These are phyloP conservation scores for Panagrolaimus sp. DNA, from an alignment of 1,140 invertebrate species.

Conservation along the genomic window DNA sequence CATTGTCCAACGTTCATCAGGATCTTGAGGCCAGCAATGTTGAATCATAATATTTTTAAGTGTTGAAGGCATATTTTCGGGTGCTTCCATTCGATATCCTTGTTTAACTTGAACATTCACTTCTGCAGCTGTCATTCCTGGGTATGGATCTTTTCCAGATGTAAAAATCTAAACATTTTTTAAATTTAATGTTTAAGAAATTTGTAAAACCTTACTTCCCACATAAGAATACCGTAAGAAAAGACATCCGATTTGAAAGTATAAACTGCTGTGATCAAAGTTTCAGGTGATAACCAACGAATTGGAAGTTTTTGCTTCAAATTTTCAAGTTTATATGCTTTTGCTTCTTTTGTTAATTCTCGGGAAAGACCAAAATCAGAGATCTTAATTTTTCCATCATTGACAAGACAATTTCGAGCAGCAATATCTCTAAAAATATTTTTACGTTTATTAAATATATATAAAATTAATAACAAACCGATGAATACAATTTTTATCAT, in stretches of 20 bases:
- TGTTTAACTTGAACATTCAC: conserved; percentile 9
- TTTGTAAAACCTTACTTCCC: conserved; percentile 27
- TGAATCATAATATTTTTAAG: neutral
- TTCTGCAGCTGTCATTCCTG: conserved; percentile 1
- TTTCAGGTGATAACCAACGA: conserved; percentile 42
- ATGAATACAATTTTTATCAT: conserved; percentile 92
- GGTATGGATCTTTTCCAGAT: neutral
- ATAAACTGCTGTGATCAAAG: conserved; percentile 28
- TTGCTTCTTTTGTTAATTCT: conserved; percentile 63
- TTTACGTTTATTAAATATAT: neutral
- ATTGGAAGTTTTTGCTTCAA: conserved; percentile 43
- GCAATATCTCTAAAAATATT: conserved; percentile 21
- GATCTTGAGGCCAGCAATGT: neutral
- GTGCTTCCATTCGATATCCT: conserved; percentile 9
- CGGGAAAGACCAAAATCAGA: conserved; percentile 96
- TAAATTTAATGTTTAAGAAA: too few relatives aligned
- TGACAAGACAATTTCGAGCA: conserved; percentile 85
- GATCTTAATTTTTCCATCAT: conserved; percentile 82
- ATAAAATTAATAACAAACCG: conserved; percentile 59
- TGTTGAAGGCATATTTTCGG: neutral
- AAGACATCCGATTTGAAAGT: conserved; percentile 40
- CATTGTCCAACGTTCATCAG: conserved; percentile 1
- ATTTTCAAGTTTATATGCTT: conserved; percentile 42
- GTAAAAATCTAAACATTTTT: neutral
- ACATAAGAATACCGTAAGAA: conserved; percentile 38